phyloP scores from a whole-genome alignment of 1,140 invertebrate genomes.

The Drosophila seguyi region DNA sequence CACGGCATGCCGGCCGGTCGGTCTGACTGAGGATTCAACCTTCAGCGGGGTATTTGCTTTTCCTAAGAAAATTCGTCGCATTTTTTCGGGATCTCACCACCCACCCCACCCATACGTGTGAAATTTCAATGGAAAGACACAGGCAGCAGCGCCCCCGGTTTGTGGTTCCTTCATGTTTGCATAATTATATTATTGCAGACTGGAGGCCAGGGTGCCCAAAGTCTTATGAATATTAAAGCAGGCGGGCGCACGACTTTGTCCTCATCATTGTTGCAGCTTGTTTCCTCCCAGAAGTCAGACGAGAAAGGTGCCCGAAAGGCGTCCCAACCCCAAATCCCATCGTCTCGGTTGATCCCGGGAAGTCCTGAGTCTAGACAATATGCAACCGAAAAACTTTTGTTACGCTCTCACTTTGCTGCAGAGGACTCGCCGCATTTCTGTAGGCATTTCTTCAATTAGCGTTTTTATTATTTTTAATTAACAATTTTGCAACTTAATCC shows the following conservation, averaged over 20 bases:
- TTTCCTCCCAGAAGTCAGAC: slow-evolving; percentile 17
- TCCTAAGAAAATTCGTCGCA: slow-evolving; percentile 66
- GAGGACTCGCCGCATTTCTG: slow-evolving; percentile 32
- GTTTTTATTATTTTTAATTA: slow-evolving; percentile 84
- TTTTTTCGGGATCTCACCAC: slow-evolving; percentile 29
- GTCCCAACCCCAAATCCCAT: neutral
- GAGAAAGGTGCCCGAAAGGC: slow-evolving; percentile 58
- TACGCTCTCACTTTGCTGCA: slow-evolving; percentile 8
- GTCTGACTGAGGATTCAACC: slow-evolving; percentile 13
- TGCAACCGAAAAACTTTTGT: slow-evolving; percentile 59
- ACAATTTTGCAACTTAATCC: slow-evolving; percentile 82
- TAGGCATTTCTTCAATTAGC: slow-evolving; percentile 81
- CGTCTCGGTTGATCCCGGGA: slow-evolving; percentile 14
- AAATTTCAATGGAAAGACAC: slow-evolving; percentile 68
- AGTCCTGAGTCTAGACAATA: slow-evolving; percentile 55
- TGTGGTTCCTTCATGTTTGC: slow-evolving; percentile 60
- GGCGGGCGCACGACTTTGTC: slow-evolving; percentile 48
- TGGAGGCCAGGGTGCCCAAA: slow-evolving; percentile 22
- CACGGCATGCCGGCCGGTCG: slow-evolving; percentile 54
- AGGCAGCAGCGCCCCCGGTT: slow-evolving; percentile 21
- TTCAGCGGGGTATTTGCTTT: slow-evolving; percentile 58
- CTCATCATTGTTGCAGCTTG: slow-evolving; percentile 52
- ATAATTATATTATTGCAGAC: slow-evolving; percentile 78
- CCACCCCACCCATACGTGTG: slow-evolving; percentile 63
- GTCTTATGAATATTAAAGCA: slow-evolving; percentile 77